phyloP scores from a whole-genome alignment of 1,140 invertebrate genomes.

The Heliothis virescens region DNA sequence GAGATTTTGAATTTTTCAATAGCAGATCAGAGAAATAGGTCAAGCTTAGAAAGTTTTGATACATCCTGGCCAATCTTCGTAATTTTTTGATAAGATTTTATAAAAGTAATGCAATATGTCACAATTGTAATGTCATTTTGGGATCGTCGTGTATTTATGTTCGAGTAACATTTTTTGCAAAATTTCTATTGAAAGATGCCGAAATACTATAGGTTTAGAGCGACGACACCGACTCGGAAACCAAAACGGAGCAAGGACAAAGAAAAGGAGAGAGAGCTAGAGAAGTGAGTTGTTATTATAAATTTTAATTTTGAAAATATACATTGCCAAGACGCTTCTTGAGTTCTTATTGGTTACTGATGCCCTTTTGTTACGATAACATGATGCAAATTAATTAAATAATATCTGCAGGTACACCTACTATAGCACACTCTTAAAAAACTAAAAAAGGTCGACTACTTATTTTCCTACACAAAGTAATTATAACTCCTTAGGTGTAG shows the following conservation, averaged over 20 bases:
- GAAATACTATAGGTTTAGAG: slow-evolving; percentile 79
- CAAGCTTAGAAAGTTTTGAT: background rate
- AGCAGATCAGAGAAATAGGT: background rate
- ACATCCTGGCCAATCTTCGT: background rate
- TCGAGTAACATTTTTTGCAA: slow-evolving; percentile 62
- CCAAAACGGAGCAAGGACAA: slow-evolving; percentile 67
- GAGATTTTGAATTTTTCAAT: too few relatives aligned
- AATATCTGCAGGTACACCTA: too few relatives aligned
- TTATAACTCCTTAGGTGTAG: too few relatives aligned
- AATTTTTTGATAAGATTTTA: background rate
- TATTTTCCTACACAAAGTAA: too few relatives aligned
- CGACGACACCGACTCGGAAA: slow-evolving; percentile 73
- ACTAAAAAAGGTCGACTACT: too few relatives aligned
- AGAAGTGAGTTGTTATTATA: slow-evolving; percentile 58
- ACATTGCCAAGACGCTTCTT: too few relatives aligned
- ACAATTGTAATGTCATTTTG: slow-evolving; percentile 58
- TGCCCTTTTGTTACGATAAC: too few relatives aligned
- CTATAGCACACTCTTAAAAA: too few relatives aligned
- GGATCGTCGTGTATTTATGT: slow-evolving; percentile 49
- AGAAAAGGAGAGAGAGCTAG: slow-evolving; percentile 64
- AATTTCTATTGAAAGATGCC: slow-evolving; percentile 78
- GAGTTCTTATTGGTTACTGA: too few relatives aligned
- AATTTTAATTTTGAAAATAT: background rate
- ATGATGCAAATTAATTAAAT: too few relatives aligned
- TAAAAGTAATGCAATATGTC: slow-evolving; percentile 10